Conservation (phyloP, 2,113 vertebrate genomes). For the Vulpes vulpes region DNA sequence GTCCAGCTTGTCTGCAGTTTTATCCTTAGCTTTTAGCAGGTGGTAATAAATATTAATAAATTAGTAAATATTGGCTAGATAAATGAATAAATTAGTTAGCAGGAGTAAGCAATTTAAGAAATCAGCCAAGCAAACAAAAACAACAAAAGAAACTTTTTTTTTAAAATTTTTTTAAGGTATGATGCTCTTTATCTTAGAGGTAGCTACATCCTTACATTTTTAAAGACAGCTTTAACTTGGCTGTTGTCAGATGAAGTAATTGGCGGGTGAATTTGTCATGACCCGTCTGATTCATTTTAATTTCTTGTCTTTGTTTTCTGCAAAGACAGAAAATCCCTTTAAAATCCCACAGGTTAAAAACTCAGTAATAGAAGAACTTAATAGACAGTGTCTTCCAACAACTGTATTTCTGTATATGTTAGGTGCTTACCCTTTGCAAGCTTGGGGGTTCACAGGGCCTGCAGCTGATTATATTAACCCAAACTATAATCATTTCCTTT, state of each 20-base stretch:
- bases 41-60: background rate
- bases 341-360: conserved; percentile 33
- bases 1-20: background rate
- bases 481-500: conserved; percentile 63
- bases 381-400: conserved; percentile 13
- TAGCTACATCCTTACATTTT: background rate
- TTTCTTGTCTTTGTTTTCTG: conserved; percentile 23
- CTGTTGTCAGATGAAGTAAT: background rate
- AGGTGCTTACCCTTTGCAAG: conserved; percentile 59
- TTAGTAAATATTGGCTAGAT: background rate
- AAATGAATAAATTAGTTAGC: background rate
- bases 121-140: conserved; percentile 19
- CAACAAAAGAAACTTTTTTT: background rate
- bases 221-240: background rate
- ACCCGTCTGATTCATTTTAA: background rate
- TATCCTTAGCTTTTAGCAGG: background rate
- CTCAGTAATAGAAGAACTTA: conserved; percentile 32
- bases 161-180: background rate
- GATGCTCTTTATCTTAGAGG: background rate
- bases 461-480: conserved; percentile 58
- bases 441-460: conserved; percentile 31
- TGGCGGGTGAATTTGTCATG: background rate
- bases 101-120: conserved; percentile 17
- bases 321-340: background rate
- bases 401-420: conserved; percentile 47